phyloP scores from a whole-genome alignment of 2,888 invertebrate genomes.

The Scaptomyza parva region DNA sequence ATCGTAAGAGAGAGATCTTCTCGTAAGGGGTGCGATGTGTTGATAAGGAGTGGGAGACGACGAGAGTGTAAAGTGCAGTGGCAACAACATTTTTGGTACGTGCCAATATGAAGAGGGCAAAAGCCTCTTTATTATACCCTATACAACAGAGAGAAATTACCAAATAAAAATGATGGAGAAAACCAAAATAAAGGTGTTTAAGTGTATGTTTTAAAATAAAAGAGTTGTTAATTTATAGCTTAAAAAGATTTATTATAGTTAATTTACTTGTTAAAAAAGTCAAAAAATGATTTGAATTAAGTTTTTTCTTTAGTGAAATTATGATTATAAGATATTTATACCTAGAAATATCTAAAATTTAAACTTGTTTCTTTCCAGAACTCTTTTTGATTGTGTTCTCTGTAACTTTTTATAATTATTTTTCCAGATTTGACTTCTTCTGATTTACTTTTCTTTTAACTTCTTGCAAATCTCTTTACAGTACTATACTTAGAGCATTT shows the following conservation, averaged over 20 bases:
- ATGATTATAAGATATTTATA: too few relatives aligned
- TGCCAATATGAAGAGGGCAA: constrained; percentile 23
- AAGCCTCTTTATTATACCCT: constrained; percentile 25
- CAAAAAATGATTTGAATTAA: background rate
- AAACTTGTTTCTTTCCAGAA: too few relatives aligned
- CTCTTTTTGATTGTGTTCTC: too few relatives aligned
- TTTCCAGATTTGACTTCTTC: background rate
- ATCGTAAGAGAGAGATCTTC: constrained; percentile 4
- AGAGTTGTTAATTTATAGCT: background rate
- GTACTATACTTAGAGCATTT: background rate
- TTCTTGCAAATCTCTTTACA: too few relatives aligned
- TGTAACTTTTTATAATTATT: background rate
- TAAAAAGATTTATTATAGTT: background rate
- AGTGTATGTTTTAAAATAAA: background rate
- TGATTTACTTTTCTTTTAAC: too few relatives aligned
- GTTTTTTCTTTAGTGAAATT: too few relatives aligned
- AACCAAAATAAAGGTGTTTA: background rate
- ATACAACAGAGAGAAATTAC: background rate
- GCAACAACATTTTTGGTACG: constrained; percentile 50
- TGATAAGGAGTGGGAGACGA: background rate
- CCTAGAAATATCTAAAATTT: too few relatives aligned
- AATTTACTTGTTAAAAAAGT: background rate
- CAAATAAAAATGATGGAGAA: background rate
- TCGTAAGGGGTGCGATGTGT: background rate
- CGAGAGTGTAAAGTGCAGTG: constrained; percentile 27